Evolutionary conservation across 2,113 vertebrate species (phyloP).

Genomic region (Calyptommatus sinebrachiatus): DNA sequence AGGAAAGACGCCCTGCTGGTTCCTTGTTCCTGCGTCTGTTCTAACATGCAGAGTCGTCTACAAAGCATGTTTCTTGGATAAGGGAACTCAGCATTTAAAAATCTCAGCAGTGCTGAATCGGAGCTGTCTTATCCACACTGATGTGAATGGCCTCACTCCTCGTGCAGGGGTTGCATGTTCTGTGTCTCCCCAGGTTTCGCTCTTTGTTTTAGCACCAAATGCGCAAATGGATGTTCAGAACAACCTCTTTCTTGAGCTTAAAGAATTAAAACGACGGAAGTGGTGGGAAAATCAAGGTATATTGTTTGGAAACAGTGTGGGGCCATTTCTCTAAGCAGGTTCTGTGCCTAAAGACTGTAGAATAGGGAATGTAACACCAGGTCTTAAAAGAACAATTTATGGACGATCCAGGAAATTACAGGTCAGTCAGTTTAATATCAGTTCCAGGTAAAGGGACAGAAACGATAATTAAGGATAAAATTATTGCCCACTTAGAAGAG

Average conservation of each 20-base stretch:
- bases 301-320: background rate
- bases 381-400: too few relatives aligned
- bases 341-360: too few relatives aligned
- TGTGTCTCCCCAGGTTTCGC: background rate
- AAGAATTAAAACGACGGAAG: background rate
- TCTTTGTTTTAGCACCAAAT: constrained; percentile 18
- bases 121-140: background rate
- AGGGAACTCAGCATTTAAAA: background rate
- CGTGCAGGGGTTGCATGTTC: background rate
- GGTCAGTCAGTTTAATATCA: too few relatives aligned
- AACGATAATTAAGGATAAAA: too few relatives aligned
- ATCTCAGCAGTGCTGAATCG: background rate
- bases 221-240: background rate
- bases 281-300: accelerated
- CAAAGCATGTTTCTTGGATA: background rate
- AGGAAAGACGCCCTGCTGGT: background rate
- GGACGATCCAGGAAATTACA: too few relatives aligned
- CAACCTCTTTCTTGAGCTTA: background rate
- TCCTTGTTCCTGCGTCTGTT: background rate
- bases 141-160: background rate
- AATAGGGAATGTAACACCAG: too few relatives aligned
- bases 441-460: too few relatives aligned
- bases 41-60: background rate
- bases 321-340: constrained; percentile 2
- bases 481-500: accelerated